A percentile compares a stretch with the other conserved stretches of the same genome.
Evolutionary conservation across 1,140 invertebrate species (phyloP).

Genomic region (Conus ventricosus): DNA sequence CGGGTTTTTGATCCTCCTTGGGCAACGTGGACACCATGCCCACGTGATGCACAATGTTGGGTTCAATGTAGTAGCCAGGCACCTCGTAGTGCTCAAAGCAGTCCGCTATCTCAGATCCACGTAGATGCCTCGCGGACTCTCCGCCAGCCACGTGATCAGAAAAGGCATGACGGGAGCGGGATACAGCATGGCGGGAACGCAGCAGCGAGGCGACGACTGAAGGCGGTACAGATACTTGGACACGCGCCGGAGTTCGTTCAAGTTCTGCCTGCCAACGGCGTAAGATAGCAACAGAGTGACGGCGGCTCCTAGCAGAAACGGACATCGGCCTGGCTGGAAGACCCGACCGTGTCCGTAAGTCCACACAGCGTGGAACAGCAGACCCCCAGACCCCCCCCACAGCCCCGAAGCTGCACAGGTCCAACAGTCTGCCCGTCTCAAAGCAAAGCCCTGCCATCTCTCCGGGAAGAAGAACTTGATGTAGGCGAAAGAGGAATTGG

Average conservation of each 20-base stretch:
- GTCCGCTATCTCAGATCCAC: constrained; percentile 49
- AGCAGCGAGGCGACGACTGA: constrained; percentile 43
- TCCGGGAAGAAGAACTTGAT: constrained; percentile 55
- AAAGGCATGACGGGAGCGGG: constrained; percentile 29
- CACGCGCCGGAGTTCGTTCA: constrained; percentile 47
- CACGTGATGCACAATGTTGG: constrained; percentile 53
- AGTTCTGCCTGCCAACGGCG: constrained; percentile 45
- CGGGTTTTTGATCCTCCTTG: background rate
- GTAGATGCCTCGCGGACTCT: background rate
- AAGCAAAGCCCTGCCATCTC: constrained; percentile 51
- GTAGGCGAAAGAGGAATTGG: constrained; percentile 32
- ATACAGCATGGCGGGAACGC: constrained; percentile 54
- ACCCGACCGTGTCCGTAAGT: background rate
- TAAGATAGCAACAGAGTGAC: constrained; percentile 32
- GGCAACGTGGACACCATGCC: constrained; percentile 65
- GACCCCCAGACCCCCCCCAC: constrained; percentile 25
- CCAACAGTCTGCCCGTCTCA: constrained; percentile 40
- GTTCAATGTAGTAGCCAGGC: constrained; percentile 51
- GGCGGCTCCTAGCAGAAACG: constrained; percentile 35
- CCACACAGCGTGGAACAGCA: background rate
- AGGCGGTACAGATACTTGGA: constrained; percentile 44
- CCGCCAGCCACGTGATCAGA: constrained; percentile 40
- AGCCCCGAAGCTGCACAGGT: constrained; percentile 42
- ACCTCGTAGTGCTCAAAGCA: constrained; percentile 36
- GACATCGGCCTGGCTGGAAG: background rate